Evolutionary conservation across 2,113 vertebrate species (phyloP).

Genomic region (Fulmarus glacialis): DNA sequence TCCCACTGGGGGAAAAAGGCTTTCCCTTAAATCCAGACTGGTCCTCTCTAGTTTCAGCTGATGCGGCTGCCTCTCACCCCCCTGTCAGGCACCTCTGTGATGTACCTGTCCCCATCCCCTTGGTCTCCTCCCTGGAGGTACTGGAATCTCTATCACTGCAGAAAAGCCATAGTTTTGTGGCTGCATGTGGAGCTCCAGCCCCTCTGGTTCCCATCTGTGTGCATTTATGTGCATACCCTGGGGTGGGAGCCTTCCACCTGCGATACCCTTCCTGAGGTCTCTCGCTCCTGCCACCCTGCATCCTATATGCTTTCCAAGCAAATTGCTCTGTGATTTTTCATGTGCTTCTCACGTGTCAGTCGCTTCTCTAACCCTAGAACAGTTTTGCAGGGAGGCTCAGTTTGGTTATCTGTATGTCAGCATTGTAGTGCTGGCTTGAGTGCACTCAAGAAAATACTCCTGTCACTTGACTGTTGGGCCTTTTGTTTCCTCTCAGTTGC

Average conservation of each 20-base stretch:
- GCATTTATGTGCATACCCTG: too few species aligned
- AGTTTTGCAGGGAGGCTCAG: not conserved
- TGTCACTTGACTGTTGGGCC: not conserved
- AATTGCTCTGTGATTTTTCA: not conserved
- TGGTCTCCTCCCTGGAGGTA: not conserved
- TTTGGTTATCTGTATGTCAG: not conserved
- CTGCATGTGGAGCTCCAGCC: not conserved
- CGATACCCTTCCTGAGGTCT: rapidly evolving
- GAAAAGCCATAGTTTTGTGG: not conserved
- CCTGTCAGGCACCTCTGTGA: not conserved
- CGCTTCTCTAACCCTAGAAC: not conserved
- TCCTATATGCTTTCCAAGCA: not conserved
- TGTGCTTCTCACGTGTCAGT: rapidly evolving
- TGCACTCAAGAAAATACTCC: not conserved
- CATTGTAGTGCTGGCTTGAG: not conserved
- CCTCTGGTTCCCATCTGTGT: not conserved
- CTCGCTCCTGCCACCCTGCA: rapidly evolving
- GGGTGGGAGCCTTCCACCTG: not conserved
- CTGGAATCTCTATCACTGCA: not conserved
- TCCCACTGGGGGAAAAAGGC: not conserved
- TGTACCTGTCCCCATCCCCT: not conserved
- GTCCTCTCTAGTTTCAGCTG: not conserved
- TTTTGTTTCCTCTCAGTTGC: not conserved
- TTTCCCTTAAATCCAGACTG: not conserved
- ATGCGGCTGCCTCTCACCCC: rapidly evolving